Conservation (phyloP, 1,140 invertebrate species). For the Heliconius himera region DNA sequence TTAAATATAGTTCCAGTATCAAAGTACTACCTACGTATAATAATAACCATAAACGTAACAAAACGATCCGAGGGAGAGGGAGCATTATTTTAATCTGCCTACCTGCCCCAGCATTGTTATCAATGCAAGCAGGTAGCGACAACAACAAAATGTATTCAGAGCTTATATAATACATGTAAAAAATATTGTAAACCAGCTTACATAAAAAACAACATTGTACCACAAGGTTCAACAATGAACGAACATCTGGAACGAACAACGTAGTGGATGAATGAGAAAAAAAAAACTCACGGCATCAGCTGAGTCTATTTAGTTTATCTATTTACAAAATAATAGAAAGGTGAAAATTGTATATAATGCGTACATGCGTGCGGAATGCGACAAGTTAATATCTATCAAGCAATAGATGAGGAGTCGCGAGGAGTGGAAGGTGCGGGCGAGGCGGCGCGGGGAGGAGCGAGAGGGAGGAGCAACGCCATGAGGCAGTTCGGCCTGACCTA, state of each 20-base stretch:
- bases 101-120: constrained; percentile 57
- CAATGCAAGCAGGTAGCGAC: constrained; percentile 63
- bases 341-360: constrained; percentile 41
- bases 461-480: constrained; percentile 53
- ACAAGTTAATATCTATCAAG: constrained; percentile 48
- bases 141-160: constrained; percentile 37
- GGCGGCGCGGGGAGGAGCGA: constrained; percentile 41
- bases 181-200: background rate
- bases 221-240: constrained; percentile 30
- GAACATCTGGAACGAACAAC: constrained; percentile 52
- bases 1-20: background rate
- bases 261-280: background rate
- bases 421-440: constrained; percentile 21
- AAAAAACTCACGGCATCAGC: background rate
- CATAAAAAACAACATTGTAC: constrained; percentile 9
- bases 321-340: constrained; percentile 41
- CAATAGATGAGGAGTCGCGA: constrained; percentile 37
- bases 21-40: constrained; percentile 20
- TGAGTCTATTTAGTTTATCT: background rate
- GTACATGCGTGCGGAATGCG: constrained; percentile 48
- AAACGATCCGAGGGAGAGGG: background rate
- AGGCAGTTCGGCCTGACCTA: constrained; percentile 71
- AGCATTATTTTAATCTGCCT: constrained; percentile 61
- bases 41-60: constrained; percentile 12
- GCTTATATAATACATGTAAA: constrained; percentile 7